These are phyloP conservation scores for Apeltes quadracus DNA, from an alignment of 2,113 vertebrate genomes.

Conservation along the genomic window DNA sequence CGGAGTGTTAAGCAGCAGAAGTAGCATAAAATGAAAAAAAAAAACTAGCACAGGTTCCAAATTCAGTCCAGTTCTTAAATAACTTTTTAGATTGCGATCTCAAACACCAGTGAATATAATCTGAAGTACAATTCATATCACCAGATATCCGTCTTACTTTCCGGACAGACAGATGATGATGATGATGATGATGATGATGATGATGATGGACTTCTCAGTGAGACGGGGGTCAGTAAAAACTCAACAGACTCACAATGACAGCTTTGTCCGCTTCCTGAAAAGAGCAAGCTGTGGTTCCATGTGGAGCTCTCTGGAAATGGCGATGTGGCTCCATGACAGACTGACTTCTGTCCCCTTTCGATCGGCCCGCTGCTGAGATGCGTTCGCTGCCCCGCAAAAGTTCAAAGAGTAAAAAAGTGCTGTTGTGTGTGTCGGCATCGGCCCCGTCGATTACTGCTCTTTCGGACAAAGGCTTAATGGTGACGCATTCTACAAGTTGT, in stretches of 20 bases:
- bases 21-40: background rate
- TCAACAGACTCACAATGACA: constrained; percentile 50
- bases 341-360: constrained; percentile 48
- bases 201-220: constrained; percentile 31
- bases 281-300: constrained; percentile 49
- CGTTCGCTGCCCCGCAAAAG: constrained; percentile 44
- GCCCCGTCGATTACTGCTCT: constrained; percentile 8
- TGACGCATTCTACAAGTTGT: constrained; percentile 12
- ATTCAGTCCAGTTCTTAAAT: background rate
- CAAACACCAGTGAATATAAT: too few relatives aligned
- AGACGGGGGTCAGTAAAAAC: constrained; percentile 43
- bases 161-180: background rate
- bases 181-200: constrained; percentile 24
- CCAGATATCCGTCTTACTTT: background rate
- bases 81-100: background rate
- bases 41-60: background rate
- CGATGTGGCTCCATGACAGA: constrained; percentile 46
- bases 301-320: constrained; percentile 53
- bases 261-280: constrained; percentile 55
- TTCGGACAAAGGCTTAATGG: constrained; percentile 10
- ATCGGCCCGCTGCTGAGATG: constrained; percentile 44
- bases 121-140: too few relatives aligned
- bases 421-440: constrained; percentile 20
- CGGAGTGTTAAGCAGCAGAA: background rate
- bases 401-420: constrained; percentile 26